These are phyloP conservation scores for Unio pictorum DNA, from an alignment of 2,888 invertebrate species.

Conservation along the genomic window DNA sequence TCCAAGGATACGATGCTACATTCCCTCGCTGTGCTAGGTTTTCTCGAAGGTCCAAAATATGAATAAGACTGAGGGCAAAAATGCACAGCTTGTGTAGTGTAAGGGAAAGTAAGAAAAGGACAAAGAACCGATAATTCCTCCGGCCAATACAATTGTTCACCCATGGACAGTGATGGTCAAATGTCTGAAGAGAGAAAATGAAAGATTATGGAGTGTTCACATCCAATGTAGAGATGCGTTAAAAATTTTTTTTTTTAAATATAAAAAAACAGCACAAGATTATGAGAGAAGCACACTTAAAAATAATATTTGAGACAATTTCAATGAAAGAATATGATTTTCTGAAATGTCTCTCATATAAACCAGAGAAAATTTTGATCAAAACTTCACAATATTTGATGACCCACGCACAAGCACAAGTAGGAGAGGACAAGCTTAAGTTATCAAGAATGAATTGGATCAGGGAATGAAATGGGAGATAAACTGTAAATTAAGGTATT, in stretches of 20 bases:
- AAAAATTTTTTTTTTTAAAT: not conserved
- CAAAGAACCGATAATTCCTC: constrained; percentile 98
- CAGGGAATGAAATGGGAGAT: no score
- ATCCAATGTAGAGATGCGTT: not conserved
- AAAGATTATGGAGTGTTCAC: not conserved
- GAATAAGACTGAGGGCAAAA: constrained; percentile 93
- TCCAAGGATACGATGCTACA: constrained; percentile 73
- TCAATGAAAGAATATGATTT: no score
- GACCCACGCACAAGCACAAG: no score
- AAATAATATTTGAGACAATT: no score
- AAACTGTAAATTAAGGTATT: no score
- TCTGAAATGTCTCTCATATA: no score
- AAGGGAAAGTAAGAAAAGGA: constrained; percentile 96
- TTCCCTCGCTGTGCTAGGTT: constrained; percentile 78
- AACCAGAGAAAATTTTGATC: no score
- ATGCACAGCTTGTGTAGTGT: constrained; percentile 98
- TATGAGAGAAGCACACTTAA: no score
- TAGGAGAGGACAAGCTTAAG: no score
- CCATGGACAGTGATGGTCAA: constrained; percentile 95
- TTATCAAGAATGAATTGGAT: no score
- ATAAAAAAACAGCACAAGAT: no score
- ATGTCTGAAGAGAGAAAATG: constrained; percentile 82
- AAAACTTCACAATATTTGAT: no score
- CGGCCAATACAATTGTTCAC: constrained; percentile 82
- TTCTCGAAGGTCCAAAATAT: constrained; percentile 89